Evolutionary conservation across 23 tunicate genomes (phyloP), one percentile per base, ranked within the genome.

Genomic region (Trididemnum nubilum): DNA sequence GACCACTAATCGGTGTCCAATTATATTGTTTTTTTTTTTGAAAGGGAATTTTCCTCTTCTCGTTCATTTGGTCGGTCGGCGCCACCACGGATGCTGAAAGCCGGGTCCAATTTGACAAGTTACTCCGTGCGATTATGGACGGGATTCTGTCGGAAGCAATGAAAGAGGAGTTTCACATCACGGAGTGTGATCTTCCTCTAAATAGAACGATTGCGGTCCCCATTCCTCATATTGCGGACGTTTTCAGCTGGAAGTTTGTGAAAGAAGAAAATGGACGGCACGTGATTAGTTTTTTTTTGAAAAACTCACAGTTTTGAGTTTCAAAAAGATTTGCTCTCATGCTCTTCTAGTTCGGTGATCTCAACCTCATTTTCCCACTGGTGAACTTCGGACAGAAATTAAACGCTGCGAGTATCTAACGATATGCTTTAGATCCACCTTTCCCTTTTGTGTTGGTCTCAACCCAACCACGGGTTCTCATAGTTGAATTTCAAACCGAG

Each of bases 11-110:
- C n/a, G n/a, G n/a, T n/a, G n/a, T n/a, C n/a, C n/a, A n/a, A n/a
- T n/a, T n/a, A n/a, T n/a, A n/a, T n/a, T n/a, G n/a, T n/a, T n/a
- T n/a, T n/a, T n/a, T n/a, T n/a, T n/a, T n/a, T n/a, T n/a, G n/a
- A n/a, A 36, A 93, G 96, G 99, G 99, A 23, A 95, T 95, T 25
- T 95, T 95, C 80, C 76, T 90, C n/a, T 95, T 95, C 86, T 82
- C 96, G 2, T 90, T 78, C 92, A 90, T 90, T 65, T 95, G 99
- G 99, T 87, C 99, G 21, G 71, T 95, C 33, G 99, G 99, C 9
- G 92, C 85, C 32, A 90, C 89, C 70, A 95, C 88, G 27, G 96
- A 95, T 59, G 71, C 76, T 3, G 92, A 86, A 67, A 78, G 92
- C 9, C 79, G 99, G n/a, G 86, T 40, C 27, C 86, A 95, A 50